Conservation (phyloP, 1,140 invertebrate species). For the Daktulosphaira vitifoliae region DNA sequence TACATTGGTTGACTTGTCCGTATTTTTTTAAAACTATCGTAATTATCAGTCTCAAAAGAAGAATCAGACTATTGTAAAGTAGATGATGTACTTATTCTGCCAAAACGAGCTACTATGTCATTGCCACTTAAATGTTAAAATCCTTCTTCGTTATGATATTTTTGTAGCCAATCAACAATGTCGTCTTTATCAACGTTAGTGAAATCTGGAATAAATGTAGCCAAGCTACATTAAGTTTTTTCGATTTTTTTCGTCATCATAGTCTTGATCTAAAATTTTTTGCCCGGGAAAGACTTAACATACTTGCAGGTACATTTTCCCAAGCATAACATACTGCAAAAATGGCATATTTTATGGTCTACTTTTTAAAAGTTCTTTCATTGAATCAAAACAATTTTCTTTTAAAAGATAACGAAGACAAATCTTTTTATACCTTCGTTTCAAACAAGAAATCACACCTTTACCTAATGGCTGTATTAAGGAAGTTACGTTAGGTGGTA, state of each 20-base stretch:
- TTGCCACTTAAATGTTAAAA: constrained; percentile 7
- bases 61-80: not conserved
- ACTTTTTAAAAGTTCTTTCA: no score
- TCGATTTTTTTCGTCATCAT: constrained; percentile 15
- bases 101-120: constrained; percentile 13
- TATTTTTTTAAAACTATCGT: not conserved
- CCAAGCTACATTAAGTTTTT: constrained; percentile 1
- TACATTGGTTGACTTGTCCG: constrained; percentile 7
- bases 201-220: constrained; percentile 5
- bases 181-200: no score
- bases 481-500: no score
- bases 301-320: no score
- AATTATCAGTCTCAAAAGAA: not conserved
- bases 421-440: constrained; percentile 32
- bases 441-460: constrained; percentile 40
- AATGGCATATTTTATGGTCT: constrained; percentile 21
- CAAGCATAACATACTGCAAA: no score
- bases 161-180: constrained; percentile 18
- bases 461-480: constrained; percentile 45
- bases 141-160: constrained; percentile 10
- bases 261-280: constrained; percentile 13
- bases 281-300: constrained; percentile 1
- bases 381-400: constrained; percentile 35
- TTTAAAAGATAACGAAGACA: constrained; percentile 9
- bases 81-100: not conserved